phyloP scores from a whole-genome alignment of 30 jellyfish, hydroid and myxozoan genomes.

The Aurelia coerulea region DNA sequence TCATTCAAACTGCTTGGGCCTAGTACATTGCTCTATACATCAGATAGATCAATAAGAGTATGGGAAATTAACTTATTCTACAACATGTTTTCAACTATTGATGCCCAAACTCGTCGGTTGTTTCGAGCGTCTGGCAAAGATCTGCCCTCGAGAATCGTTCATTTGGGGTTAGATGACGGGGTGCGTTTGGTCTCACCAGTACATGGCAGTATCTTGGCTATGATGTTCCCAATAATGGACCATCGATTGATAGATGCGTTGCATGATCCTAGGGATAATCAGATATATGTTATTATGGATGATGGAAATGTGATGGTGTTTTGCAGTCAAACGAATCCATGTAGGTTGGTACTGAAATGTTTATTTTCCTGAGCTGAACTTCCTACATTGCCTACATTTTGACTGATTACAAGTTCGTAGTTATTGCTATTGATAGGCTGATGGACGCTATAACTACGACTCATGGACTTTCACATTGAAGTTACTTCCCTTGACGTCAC shows the following conservation, averaged over 20 bases:
- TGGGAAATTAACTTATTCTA: constrained; percentile 75
- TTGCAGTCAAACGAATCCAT: constrained; percentile 86
- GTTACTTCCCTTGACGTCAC: no score
- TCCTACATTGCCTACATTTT: neutral
- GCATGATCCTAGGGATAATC: constrained; percentile 63
- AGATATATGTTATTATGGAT: constrained; percentile 50
- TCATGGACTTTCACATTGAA: no score
- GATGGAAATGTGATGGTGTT: constrained; percentile 80
- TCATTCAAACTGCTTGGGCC: constrained; percentile 43
- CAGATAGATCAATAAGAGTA: constrained; percentile 38
- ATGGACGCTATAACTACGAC: no score
- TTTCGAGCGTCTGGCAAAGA: constrained; percentile 24
- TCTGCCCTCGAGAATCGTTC: constrained; percentile 67
- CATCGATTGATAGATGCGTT: constrained; percentile 51
- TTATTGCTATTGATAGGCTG: no score
- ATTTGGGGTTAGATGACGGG: constrained; percentile 82
- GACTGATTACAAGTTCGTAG: neutral
- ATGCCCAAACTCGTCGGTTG: constrained; percentile 52
- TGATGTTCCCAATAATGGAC: constrained; percentile 77
- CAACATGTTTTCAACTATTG: constrained; percentile 73
- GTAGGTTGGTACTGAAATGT: constrained; percentile 74
- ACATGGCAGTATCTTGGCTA: constrained; percentile 82
- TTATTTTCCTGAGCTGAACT: neutral
- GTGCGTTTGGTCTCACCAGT: constrained; percentile 94
- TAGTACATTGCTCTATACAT: constrained; percentile 57